These are phyloP conservation scores for Pachyuromys duprasi DNA, from an alignment of 2,797 vertebrate species.

Conservation along the genomic window DNA sequence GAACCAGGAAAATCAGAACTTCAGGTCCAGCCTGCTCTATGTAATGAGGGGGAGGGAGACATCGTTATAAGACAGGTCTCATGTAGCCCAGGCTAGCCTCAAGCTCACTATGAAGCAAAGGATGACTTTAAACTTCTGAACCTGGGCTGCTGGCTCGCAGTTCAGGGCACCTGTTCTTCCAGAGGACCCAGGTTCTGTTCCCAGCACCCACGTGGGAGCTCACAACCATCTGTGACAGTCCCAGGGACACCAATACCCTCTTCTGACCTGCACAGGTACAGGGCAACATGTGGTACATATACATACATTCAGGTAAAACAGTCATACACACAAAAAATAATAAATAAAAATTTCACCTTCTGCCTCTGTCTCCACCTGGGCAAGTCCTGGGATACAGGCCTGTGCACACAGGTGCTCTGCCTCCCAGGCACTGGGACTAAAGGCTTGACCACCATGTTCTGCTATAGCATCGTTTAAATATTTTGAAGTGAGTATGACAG, in stretches of 20 bases:
- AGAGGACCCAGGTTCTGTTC: not conserved
- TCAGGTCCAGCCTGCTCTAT: not conserved
- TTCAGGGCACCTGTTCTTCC: not conserved
- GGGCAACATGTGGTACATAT: not conserved
- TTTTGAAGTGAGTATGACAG: not conserved
- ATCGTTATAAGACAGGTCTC: not conserved
- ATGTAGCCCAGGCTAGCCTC: not conserved
- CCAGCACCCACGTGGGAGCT: not conserved
- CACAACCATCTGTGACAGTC: not conserved
- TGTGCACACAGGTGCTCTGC: not conserved
- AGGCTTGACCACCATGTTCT: not conserved
- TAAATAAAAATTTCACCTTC: not conserved
- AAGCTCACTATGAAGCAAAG: not conserved
- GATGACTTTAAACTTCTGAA: not conserved
- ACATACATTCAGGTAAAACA: not conserved
- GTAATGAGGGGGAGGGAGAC: not conserved
- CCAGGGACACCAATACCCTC: too few relatives aligned
- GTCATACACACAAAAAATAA: not conserved
- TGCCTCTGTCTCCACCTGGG: not conserved
- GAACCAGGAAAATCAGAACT: not conserved
- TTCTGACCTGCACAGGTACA: not conserved
- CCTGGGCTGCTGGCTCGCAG: too few relatives aligned
- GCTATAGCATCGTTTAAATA: not conserved
- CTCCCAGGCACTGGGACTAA: not conserved
- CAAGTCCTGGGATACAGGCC: not conserved